phyloP scores from a whole-genome alignment of 2,888 invertebrate genomes.

The Eupeodes luniger region DNA sequence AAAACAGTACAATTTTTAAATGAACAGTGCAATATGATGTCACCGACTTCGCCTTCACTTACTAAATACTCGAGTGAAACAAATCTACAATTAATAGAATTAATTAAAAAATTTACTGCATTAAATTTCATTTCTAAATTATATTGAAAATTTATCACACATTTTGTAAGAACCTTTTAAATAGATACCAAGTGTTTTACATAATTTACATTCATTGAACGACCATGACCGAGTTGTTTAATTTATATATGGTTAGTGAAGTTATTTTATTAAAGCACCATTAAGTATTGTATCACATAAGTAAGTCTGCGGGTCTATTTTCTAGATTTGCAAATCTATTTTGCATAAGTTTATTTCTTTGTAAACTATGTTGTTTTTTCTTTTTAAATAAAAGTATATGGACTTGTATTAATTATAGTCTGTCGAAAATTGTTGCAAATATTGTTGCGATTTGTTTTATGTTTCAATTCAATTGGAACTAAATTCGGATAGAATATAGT shows the following conservation, averaged over 20 bases:
- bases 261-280: constrained; percentile 3
- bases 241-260: constrained; percentile 2
- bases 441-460: no score
- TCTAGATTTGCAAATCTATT: constrained; percentile 23
- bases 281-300: constrained; percentile 8
- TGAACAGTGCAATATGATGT: not conserved
- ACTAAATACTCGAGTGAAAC: not conserved
- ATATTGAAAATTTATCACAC: not conserved
- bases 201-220: not conserved
- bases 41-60: not conserved
- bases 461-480: not conserved
- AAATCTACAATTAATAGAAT: not conserved
- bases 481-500: not conserved
- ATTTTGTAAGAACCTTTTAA: not conserved
- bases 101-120: constrained; percentile 2
- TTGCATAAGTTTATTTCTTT: constrained; percentile 17
- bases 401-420: not conserved
- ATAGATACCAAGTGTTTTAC: not conserved
- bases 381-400: constrained; percentile 15
- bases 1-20: no score
- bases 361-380: not conserved
- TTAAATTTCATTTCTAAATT: not conserved
- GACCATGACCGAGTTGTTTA: constrained; percentile 29
- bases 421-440: not conserved
- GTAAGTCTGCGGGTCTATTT: constrained; percentile 16